Evolutionary conservation across 2,113 vertebrate genomes (phyloP).

Genomic region (Thunnus maccoyii): DNA sequence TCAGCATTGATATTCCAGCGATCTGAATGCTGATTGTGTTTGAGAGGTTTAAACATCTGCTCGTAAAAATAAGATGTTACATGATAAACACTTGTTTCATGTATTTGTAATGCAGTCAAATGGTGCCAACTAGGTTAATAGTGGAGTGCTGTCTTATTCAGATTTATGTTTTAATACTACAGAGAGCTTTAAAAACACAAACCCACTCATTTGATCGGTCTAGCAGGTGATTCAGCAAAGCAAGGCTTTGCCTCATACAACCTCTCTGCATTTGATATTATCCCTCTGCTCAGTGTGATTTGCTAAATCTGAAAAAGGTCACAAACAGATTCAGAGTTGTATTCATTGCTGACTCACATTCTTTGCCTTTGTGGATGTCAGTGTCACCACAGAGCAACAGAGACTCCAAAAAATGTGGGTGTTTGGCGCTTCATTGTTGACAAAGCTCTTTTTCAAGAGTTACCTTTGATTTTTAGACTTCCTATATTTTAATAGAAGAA

Average conservation of each 20-base stretch:
- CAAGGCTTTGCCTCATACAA: slow-evolving; percentile 19
- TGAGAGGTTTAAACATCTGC: slow-evolving; percentile 18
- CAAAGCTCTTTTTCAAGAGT: neutral
- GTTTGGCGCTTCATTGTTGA: neutral
- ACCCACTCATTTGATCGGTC: slow-evolving; percentile 7
- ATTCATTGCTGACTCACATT: slow-evolving; percentile 1
- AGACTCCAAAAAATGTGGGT: neutral
- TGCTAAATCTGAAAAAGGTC: slow-evolving; percentile 39
- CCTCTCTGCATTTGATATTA: slow-evolving; percentile 28
- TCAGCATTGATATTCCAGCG: neutral
- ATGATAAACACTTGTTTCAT: neutral
- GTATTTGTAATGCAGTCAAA: neutral
- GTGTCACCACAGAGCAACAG: neutral
- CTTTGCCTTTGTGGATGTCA: slow-evolving; percentile 14
- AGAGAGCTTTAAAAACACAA: slow-evolving; percentile 30
- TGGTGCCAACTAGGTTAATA: slow-evolving; percentile 21
- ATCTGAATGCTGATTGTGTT: slow-evolving; percentile 8
- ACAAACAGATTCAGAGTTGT: slow-evolving; percentile 10
- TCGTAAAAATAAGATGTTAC: slow-evolving; percentile 2
- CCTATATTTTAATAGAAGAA: neutral
- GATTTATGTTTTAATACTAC: slow-evolving; percentile 30
- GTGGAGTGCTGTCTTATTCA: slow-evolving; percentile 13
- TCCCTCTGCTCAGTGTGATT: slow-evolving; percentile 25
- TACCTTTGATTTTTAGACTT: slow-evolving; percentile 7
- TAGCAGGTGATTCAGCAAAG: slow-evolving; percentile 34